Evolutionary conservation across 2,113 vertebrate genomes (phyloP), one percentile per base, ranked within the genome.

Genomic region (Caranx ignobilis): DNA sequence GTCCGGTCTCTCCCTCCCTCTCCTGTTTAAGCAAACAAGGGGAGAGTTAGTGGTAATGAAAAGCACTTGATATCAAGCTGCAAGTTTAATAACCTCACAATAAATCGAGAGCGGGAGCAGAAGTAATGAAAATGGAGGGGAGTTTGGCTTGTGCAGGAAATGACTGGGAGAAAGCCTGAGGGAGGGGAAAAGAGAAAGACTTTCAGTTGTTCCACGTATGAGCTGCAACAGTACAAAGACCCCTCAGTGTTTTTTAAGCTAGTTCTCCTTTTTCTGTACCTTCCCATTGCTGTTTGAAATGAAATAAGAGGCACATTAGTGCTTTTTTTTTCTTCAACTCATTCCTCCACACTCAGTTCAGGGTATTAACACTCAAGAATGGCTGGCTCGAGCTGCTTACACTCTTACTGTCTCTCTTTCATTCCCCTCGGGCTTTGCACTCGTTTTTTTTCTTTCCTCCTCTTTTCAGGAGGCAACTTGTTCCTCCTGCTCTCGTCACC

Each of bases 131-230:
- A 94, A 91, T 88, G 89, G 87, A 92, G 86, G 73, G 83, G 84
- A 82, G 85, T 90, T 88, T 85, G 87, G 84, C 90, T 87, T 80
- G 82, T 70, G 88, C 93, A 94, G 93, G 94, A 94, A 95, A 95
- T 94, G 89, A 92, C 92, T 92, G 90, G 73, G 86, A 92, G 84
- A 89, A 55, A 79, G 89, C 86, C 77, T 73, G 83, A 89, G 88
- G 89, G 89, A 82, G 88, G 82, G 82, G 83, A 81, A 71, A 85
- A 76, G 75, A 87, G 86, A 85, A 76, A 83, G 81, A 87, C 78
- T 74, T 92, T 88, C 85, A 89, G 88, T 90, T 92, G 83, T 90
- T 93, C 88, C 90, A 90, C 75, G 71, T 86, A 90, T 80, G 72
- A 91, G 89, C 77, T 76, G 90, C 79, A 85, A 83, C 56, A 86